phyloP scores from a whole-genome alignment of 1,140 invertebrate genomes.

The Bombus affinis region DNA sequence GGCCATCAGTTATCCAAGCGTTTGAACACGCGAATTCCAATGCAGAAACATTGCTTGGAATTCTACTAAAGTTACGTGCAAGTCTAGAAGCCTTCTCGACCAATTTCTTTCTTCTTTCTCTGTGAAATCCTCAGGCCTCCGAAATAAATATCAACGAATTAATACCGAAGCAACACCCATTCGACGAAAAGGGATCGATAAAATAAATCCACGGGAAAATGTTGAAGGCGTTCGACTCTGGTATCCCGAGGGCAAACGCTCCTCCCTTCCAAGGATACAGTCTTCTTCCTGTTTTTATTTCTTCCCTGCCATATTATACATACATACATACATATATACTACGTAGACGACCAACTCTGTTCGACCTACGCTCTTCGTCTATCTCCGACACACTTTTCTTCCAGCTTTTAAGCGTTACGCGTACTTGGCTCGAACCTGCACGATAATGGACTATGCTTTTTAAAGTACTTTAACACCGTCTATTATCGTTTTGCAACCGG shows the following conservation, averaged over 20 bases:
- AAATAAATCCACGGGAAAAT: slow-evolving; percentile 16
- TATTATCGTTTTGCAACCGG: slow-evolving; percentile 59
- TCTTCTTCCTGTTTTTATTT: slow-evolving; percentile 18
- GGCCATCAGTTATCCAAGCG: not conserved
- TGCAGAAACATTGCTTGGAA: not conserved
- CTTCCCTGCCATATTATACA: slow-evolving; percentile 16
- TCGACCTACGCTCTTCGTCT: not conserved
- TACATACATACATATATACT: no score
- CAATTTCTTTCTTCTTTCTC: not conserved
- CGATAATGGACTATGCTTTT: slow-evolving; percentile 61
- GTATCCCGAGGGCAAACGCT: slow-evolving; percentile 19
- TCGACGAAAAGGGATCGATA: not conserved
- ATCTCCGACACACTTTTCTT: slow-evolving; percentile 28
- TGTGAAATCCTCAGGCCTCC: not conserved
- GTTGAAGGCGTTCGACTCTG: not conserved
- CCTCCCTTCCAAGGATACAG: not conserved
- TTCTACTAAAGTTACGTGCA: slow-evolving; percentile 13
- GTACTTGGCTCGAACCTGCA: slow-evolving; percentile 46
- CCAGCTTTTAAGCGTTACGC: slow-evolving; percentile 57
- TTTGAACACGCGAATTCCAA: not conserved
- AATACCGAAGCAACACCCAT: not conserved
- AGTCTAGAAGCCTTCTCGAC: not conserved
- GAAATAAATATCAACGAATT: not conserved
- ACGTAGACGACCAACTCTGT: not conserved
- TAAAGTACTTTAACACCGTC: slow-evolving; percentile 58